Evolutionary conservation across 2,797 vertebrate species (phyloP).

Genomic region (Lithobates pipiens): DNA sequence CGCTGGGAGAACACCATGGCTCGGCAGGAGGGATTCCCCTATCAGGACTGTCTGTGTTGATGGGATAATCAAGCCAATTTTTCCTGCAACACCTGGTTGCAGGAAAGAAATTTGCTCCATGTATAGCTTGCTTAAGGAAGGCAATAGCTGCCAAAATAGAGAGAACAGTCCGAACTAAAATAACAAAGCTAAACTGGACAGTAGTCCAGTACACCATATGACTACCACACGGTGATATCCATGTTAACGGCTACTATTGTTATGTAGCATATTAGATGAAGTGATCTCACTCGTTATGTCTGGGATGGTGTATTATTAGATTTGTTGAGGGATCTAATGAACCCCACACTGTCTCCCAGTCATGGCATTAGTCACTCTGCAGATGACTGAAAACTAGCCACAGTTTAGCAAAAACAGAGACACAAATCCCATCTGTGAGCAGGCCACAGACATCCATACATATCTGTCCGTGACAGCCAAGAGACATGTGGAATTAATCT

Average conservation of each 20-base stretch:
- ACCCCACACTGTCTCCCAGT: slow-evolving; percentile 35
- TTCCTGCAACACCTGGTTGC: too few relatives aligned
- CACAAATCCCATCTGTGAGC: slow-evolving; percentile 47
- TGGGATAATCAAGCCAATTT: too few relatives aligned
- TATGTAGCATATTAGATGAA: not conserved
- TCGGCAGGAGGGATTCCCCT: too few relatives aligned
- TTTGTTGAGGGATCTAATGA: slow-evolving; percentile 38
- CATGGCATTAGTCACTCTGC: slow-evolving; percentile 42
- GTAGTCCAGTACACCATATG: not conserved
- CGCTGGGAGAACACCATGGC: too few relatives aligned
- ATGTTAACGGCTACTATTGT: not conserved
- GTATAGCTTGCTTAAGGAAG: too few relatives aligned
- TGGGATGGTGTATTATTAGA: slow-evolving; percentile 24
- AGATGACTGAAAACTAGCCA: slow-evolving; percentile 32
- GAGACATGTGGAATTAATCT: slow-evolving; percentile 51
- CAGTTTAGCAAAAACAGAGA: slow-evolving; percentile 40
- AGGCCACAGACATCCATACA: slow-evolving; percentile 41
- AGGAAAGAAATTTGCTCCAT: too few relatives aligned
- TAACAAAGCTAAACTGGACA: not conserved
- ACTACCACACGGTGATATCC: not conserved
- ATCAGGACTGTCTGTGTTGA: too few relatives aligned
- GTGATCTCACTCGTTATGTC: slow-evolving; percentile 38
- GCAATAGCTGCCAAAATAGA: too few relatives aligned
- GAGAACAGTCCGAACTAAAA: not conserved
- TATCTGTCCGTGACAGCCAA: slow-evolving; percentile 43